A percentile compares a stretch with the other conserved stretches of the same genome.
phyloP scores from a whole-genome alignment of 1,140 invertebrate species.

The Rhopalosiphum padi region DNA sequence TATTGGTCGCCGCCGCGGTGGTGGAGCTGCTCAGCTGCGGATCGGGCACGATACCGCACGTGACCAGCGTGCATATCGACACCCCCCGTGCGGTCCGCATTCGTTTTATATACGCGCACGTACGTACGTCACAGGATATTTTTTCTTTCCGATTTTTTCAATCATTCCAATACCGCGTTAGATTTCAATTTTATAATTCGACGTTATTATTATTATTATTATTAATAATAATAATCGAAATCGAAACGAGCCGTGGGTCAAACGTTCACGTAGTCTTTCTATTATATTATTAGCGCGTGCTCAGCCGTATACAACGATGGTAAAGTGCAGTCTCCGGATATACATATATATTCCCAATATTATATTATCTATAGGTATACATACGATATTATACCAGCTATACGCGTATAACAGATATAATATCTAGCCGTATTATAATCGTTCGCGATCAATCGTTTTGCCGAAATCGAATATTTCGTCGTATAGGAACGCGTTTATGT shows the following conservation, averaged over 20 bases:
- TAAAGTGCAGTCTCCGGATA: background rate
- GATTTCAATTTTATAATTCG: slow-evolving; percentile 39
- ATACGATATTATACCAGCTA: background rate
- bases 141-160: slow-evolving; percentile 7
- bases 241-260: background rate
- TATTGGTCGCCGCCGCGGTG: slow-evolving; percentile 10
- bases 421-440: background rate
- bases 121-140: background rate
- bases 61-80: slow-evolving; percentile 50
- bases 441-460: background rate
- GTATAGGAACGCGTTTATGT: background rate
- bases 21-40: background rate
- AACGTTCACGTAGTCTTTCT: background rate
- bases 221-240: slow-evolving; percentile 35
- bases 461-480: background rate
- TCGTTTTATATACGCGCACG: background rate
- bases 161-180: background rate
- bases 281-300: background rate
- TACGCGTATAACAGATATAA: background rate
- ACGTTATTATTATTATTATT: background rate
- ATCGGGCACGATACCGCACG: slow-evolving; percentile 38
- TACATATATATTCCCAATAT: background rate
- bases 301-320: background rate
- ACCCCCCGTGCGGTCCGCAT: slow-evolving; percentile 5
- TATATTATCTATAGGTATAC: background rate